Conservation (phyloP, 64 coral and sea anemone genomes). For the Montipora sp. region DNA sequence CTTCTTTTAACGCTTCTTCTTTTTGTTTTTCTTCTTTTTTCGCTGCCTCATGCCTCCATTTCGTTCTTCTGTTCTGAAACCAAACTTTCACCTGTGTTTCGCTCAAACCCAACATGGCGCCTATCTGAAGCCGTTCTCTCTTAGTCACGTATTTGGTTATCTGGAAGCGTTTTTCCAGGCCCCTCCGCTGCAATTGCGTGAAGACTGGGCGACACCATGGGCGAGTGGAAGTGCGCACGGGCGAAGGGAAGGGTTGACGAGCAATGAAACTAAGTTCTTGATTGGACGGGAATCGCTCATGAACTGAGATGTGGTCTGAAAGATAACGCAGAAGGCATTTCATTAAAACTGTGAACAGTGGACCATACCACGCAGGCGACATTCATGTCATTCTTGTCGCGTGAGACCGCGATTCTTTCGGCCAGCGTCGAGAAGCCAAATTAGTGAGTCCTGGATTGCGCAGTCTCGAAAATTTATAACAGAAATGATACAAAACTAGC, state of each 20-base stretch:
- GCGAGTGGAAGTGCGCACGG: conserved; percentile 36
- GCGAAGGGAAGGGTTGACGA: conserved; percentile 21
- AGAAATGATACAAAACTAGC: too few relatives aligned
- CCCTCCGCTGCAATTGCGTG: conserved; percentile 67
- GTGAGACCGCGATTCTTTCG: too few relatives aligned
- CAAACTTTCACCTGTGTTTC: conserved; percentile 79
- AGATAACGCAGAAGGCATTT: not conserved
- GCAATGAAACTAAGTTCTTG: not conserved
- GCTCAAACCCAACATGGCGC: conserved; percentile 67
- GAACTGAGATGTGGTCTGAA: not conserved
- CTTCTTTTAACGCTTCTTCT: conserved; percentile 6
- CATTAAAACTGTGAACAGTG: not conserved
- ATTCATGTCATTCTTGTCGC: too few relatives aligned
- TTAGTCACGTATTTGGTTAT: conserved; percentile 71
- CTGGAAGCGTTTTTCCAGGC: conserved; percentile 73
- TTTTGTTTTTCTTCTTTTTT: conserved; percentile 47
- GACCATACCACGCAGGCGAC: too few relatives aligned
- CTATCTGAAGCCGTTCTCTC: conserved; percentile 64
- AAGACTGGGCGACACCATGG: conserved; percentile 79
- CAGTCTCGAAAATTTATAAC: too few relatives aligned
- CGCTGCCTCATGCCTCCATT: conserved; percentile 69
- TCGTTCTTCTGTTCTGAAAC: conserved; percentile 75
- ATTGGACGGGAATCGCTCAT: not conserved
- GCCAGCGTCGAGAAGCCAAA: too few relatives aligned
- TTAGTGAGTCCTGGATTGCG: too few relatives aligned